Evolutionary conservation across 1,140 invertebrate genomes (phyloP), one percentile per base, ranked within the genome.

Genomic region (Macrobrachium nipponense): DNA sequence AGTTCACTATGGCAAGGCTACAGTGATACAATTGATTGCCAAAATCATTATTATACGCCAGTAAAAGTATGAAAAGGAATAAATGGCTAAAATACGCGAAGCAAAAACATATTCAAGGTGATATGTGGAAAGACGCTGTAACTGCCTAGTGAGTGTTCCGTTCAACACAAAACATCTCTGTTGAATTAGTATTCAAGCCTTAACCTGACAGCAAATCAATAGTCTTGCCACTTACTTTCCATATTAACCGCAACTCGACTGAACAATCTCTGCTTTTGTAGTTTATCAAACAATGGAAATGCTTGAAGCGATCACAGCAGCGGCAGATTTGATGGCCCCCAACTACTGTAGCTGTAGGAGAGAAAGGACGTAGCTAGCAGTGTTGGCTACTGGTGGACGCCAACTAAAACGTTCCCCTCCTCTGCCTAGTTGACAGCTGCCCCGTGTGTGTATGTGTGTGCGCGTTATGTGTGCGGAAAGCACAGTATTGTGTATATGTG

Each of bases 161-260:
- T 81, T 27, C 80, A 70, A 23, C 51, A 44, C 43, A 70, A 82
- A 76, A 62, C 81, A 59, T 62, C 36, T 36, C 27, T 20, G 60
- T 36, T 73, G 20, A 73, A 15, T 73, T 44, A 73, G 51, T 73
- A 73, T 44, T 73, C 27, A 44, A 15, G 72, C 36, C 72, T 44
- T 73, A 73, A 73, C 18, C 27, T 73, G 51, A 73, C 72, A 73
- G 17, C 51, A 27, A 27, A 73, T 44, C 36, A 5, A 43, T 44
- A 73, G n/a, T 17, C 51, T 73, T 44, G 15, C 27, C 73, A 76
- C 36, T n/a, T 58, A 51, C 51, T 73, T 43, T 58, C 17, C 73
- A 76, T 43, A 51, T 51, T 51, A 51, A 51, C 51, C 0, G 51
- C 51, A 51, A 51, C 51, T 51, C 51, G 51, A 12, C 51, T 51